Evolutionary conservation across 2,113 vertebrate species (phyloP), one percentile per base, ranked within the genome.

Genomic region (Myotis davidii): DNA sequence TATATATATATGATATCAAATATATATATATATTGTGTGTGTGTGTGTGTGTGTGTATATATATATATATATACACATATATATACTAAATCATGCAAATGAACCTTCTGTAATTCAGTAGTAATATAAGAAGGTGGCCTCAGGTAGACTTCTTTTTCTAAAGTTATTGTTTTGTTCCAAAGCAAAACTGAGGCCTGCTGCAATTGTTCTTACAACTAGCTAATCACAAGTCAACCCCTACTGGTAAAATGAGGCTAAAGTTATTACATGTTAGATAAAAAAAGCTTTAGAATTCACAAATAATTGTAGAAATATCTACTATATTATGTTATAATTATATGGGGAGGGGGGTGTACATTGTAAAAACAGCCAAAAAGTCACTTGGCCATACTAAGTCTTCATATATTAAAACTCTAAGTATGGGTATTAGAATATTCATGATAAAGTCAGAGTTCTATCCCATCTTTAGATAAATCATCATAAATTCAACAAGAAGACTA

Each of bases 251-350:
- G 56, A 79, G 18, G 2, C 6, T 32, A 87, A 93, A 32, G 59
- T 86, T 59, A 67, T 32, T 87, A 70, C 6, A 50, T 11, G 21
- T 74, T 50, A 5, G 17, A 20, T 7, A 48, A 50, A 23, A 56
- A 45, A 37, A 16, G 27, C 20, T 76, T 93, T 72, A 65, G 37
- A 91, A 56, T 64, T 87, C 72, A 91, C n/a, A 82, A 87, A 50
- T 86, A 87, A 92, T 73, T 91, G 7, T 50, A 76, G n/a, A 88
- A 89, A 92, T 82, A 87, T 81, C 23, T 18, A 96, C 61, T 37
- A 61, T 48, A n/a, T 48, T 21, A 45, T 56, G 17, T 67, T 81
- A n/a, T 27, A 88, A 61, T 73, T 21, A 52, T 7, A 3, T 37
- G 9, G 29, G 88, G 82, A 96, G 9, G 13, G 16, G 9, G 13